Conservation (phyloP, 1,140 invertebrate genomes). For the Pristionchus pacificus region DNA sequence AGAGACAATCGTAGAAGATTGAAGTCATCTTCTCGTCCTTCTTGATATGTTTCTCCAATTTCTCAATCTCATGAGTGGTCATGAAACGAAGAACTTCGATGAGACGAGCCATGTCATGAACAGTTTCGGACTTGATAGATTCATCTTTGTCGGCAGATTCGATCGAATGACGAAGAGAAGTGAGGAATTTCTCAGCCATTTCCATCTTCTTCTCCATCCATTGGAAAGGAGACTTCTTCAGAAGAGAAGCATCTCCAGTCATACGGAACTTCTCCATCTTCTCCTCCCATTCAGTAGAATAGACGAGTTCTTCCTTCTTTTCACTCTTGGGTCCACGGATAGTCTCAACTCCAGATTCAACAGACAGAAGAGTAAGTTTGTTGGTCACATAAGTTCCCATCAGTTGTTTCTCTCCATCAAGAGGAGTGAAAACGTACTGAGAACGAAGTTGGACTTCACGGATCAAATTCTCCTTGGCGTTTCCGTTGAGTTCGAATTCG, state of each 20-base stretch:
- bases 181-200: constrained; percentile 20
- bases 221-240: constrained; percentile 11
- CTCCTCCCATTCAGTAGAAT: constrained; percentile 18
- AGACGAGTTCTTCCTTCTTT: constrained; percentile 26
- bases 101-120: constrained; percentile 32
- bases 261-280: constrained; percentile 32
- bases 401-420: neutral
- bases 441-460: constrained; percentile 24
- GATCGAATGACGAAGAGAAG: constrained; percentile 16
- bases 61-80: constrained; percentile 21
- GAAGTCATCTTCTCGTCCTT: constrained; percentile 23
- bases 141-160: constrained; percentile 12
- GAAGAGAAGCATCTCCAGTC: constrained; percentile 36
- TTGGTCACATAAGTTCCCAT: too few relatives aligned
- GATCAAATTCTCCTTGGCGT: constrained; percentile 23
- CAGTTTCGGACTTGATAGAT: constrained; percentile 6
- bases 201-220: constrained; percentile 36
- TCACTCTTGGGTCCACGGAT: constrained; percentile 13
- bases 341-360: neutral
- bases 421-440: constrained; percentile 18
- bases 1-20: constrained; percentile 28
- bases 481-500: constrained; percentile 9
- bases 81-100: constrained; percentile 33
- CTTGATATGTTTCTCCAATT: constrained; percentile 28
- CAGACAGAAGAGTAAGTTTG: neutral